A percentile compares a stretch with the other conserved stretches of the same genome.
phyloP scores from a whole-genome alignment of 64 coral and sea anemone genomes.

The Montipora capricornis region DNA sequence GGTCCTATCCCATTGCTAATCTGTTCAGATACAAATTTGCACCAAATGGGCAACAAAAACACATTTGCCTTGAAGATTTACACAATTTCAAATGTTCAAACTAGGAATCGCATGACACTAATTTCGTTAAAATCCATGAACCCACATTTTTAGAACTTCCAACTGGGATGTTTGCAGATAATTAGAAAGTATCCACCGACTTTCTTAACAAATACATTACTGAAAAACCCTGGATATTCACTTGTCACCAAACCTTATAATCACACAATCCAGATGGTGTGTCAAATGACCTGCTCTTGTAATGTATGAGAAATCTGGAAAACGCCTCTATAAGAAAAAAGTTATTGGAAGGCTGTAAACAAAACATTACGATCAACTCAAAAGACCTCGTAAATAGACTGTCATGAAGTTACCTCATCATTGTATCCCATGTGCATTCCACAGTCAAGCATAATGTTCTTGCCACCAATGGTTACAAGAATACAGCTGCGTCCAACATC shows the following conservation, averaged over 20 bases:
- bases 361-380: not conserved
- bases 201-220: not conserved
- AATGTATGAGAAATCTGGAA: conserved; percentile 96
- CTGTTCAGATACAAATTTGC: too few relatives aligned
- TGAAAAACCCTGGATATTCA: not conserved
- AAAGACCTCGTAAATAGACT: not conserved
- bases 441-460: conserved; percentile 99
- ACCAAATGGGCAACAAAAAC: too few relatives aligned
- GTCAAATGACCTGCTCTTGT: conserved; percentile 89
- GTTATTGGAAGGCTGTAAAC: too few relatives aligned
- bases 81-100: too few relatives aligned
- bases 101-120: too few relatives aligned
- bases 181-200: too few relatives aligned
- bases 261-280: conserved; percentile 98
- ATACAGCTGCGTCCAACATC: conserved; percentile 99
- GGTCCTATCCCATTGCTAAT: too few relatives aligned
- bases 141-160: too few relatives aligned
- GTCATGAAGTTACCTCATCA: conserved; percentile 80
- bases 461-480: conserved; percentile 93
- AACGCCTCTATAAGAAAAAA: conserved; percentile 76
- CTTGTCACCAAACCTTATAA: conserved; percentile 86
- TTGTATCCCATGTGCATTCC: conserved; percentile 99
- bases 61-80: too few relatives aligned
- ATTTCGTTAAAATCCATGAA: too few relatives aligned
- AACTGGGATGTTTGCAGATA: too few relatives aligned